These are phyloP conservation scores for Cataglyphis livida DNA, from an alignment of 2,888 invertebrate species.

Conservation along the genomic window DNA sequence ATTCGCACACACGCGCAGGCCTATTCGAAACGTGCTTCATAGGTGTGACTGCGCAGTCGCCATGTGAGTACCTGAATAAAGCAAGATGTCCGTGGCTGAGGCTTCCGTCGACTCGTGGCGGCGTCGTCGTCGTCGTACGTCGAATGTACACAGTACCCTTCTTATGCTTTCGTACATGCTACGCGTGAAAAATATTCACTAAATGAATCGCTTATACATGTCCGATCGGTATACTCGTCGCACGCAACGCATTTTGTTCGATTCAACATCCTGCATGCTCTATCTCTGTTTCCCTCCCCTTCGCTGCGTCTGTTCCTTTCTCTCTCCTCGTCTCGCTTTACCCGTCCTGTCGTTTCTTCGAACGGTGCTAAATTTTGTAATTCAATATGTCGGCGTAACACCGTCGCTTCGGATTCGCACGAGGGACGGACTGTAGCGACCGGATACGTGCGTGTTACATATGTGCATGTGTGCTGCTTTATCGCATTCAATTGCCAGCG, in stretches of 20 bases:
- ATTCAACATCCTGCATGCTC: conserved; percentile 16
- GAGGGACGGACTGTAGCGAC: conserved; percentile 10
- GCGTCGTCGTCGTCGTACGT: conserved; percentile 21
- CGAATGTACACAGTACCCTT: neutral
- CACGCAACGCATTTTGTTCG: conserved; percentile 19
- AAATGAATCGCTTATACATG: neutral
- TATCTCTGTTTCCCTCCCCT: neutral
- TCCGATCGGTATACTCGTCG: neutral
- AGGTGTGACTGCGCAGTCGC: conserved; percentile 85
- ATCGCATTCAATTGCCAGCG: neutral
- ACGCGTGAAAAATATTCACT: neutral
- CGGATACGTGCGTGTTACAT: conserved; percentile 7
- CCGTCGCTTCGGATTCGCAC: conserved; percentile 63
- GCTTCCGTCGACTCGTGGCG: conserved; percentile 47
- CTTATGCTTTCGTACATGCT: neutral
- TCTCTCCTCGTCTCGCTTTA: neutral
- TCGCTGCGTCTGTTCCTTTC: neutral
- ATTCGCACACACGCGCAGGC: neutral
- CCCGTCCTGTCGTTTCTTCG: conserved; percentile 67
- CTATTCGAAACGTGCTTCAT: conserved; percentile 80
- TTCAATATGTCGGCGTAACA: conserved; percentile 75
- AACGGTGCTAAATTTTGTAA: conserved; percentile 73
- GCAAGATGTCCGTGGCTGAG: conserved; percentile 58
- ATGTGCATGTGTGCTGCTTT: conserved; percentile 6
- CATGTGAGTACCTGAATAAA: conserved; percentile 81